These are phyloP conservation scores for Agelas oroides DNA, from an alignment of 37 sponge, comb jelly and placozoan genomes.

Conservation along the genomic window DNA sequence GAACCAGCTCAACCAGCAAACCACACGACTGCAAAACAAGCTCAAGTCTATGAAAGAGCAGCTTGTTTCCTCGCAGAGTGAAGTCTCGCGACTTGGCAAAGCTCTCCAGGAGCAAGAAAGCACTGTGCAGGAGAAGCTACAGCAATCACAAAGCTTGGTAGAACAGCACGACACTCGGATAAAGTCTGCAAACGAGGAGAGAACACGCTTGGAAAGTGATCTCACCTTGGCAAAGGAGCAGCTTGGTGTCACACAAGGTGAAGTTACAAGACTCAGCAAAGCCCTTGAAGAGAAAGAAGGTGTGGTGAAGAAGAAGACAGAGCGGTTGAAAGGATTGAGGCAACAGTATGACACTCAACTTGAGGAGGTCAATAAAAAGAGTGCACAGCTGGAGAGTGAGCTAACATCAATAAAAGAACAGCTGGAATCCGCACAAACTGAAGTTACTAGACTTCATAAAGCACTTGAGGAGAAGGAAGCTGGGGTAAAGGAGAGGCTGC, in stretches of 20 bases:
- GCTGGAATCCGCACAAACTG: not conserved
- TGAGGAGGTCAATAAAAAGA: not conserved
- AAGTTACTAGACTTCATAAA: not conserved
- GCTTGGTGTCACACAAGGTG: not conserved
- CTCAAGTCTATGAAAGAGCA: not conserved
- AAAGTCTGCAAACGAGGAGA: too few species aligned
- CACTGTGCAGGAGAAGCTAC: not conserved
- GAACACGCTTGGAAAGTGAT: not conserved
- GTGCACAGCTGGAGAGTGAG: not conserved
- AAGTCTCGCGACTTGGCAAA: not conserved
- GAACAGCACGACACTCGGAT: too few species aligned
- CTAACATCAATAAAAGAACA: not conserved
- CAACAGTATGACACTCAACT: not conserved
- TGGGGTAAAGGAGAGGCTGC: too few species aligned
- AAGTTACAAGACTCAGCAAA: not conserved
- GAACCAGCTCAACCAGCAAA: conserved; percentile 41
- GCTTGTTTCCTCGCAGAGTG: not conserved
- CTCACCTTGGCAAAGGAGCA: not conserved
- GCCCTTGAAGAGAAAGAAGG: conserved; percentile 28
- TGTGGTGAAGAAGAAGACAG: not conserved
- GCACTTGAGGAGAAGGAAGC: conserved; percentile 12
- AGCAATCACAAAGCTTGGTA: not conserved
- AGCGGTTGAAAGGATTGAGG: not conserved
- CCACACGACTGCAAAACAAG: conserved; percentile 13
- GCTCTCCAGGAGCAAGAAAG: not conserved